Conservation (phyloP, 2,797 vertebrate genomes). For the Morus bassanus region DNA sequence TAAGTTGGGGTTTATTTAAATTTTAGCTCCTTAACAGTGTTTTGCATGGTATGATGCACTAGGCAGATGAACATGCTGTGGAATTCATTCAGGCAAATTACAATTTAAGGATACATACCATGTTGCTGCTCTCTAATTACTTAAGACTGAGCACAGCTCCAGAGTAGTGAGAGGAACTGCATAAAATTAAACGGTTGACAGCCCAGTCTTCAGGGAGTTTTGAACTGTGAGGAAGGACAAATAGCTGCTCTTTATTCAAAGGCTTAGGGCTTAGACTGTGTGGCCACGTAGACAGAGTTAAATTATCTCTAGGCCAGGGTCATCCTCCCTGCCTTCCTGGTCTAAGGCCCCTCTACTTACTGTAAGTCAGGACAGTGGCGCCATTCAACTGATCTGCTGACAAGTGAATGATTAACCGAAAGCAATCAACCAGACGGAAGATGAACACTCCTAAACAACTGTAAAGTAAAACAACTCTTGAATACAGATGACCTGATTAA, state of each 20-base stretch:
- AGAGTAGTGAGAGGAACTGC: neutral
- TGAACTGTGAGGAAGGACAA: neutral
- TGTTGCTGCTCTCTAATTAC: neutral
- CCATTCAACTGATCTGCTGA: neutral
- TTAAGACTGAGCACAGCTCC: neutral
- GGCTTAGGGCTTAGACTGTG: neutral
- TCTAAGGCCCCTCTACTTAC: neutral
- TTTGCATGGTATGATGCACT: neutral
- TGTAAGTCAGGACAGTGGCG: constrained; percentile 18
- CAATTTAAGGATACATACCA: neutral
- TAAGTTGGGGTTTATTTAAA: neutral
- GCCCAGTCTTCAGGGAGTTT: neutral
- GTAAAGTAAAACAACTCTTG: neutral
- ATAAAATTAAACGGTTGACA: neutral
- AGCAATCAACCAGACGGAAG: neutral
- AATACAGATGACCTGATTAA: constrained; percentile 6
- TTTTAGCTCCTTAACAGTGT: neutral
- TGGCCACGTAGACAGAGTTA: neutral
- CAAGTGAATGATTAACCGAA: constrained; percentile 46
- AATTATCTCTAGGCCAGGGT: neutral
- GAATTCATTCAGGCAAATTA: neutral
- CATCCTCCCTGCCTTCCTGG: neutral
- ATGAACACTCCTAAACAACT: neutral
- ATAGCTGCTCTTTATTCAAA: neutral
- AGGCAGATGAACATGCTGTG: neutral